Evolutionary conservation across 2,888 invertebrate species (phyloP).

Genomic region (Brassicogethes aeneus): DNA sequence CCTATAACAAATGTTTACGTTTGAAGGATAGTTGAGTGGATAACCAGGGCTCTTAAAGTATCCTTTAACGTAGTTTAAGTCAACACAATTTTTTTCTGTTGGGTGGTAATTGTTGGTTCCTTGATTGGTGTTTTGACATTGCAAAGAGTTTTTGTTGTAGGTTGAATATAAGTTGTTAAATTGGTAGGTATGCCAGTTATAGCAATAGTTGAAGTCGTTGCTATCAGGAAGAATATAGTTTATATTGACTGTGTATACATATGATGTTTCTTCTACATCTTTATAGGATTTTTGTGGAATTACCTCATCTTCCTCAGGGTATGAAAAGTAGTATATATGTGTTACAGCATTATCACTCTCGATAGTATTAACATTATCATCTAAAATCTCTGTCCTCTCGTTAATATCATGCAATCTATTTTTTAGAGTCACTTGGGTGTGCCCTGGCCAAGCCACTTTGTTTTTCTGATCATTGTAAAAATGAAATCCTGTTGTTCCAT

Average conservation of each 20-base stretch:
- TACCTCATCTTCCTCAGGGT: constrained; percentile 21
- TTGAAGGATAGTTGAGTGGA: constrained; percentile 39
- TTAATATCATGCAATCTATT: constrained; percentile 23
- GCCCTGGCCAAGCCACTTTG: constrained; percentile 20
- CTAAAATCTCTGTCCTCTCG: constrained; percentile 19
- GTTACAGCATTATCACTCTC: constrained; percentile 17
- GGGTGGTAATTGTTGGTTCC: background rate
- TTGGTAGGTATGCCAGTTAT: constrained; percentile 23
- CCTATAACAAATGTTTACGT: constrained; percentile 42
- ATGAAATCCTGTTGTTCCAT: constrained; percentile 5
- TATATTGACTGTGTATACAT: constrained; percentile 27
- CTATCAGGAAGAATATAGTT: constrained; percentile 18
- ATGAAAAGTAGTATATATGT: constrained; percentile 29
- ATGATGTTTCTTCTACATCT: constrained; percentile 30
- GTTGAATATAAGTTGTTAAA: constrained; percentile 14
- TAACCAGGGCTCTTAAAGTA: constrained; percentile 40
- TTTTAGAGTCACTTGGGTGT: constrained; percentile 11
- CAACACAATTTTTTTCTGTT: constrained; percentile 26
- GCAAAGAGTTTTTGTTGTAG: constrained; percentile 15
- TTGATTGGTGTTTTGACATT: constrained; percentile 3
- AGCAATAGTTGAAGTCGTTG: constrained; percentile 18
- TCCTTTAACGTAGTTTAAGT: constrained; percentile 33
- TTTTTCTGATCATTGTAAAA: constrained; percentile 24
- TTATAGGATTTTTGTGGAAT: constrained; percentile 4
- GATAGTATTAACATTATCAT: constrained; percentile 5